Conservation (phyloP, 1,140 invertebrate species). For the Aphaenogaster rudis region DNA sequence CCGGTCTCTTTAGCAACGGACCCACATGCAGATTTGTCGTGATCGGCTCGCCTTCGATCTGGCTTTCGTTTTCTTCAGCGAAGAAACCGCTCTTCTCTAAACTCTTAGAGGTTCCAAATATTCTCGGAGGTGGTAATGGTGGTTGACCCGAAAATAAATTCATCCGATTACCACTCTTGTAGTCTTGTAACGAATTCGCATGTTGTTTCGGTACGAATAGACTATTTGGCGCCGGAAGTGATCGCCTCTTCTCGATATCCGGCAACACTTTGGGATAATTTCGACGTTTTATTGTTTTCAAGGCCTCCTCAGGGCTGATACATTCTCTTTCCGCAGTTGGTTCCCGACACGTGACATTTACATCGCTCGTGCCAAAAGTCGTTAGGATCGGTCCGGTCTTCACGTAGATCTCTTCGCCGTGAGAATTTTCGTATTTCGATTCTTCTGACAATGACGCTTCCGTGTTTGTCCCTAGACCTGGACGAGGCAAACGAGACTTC, state of each 20-base stretch:
- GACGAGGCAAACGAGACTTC: constrained; percentile 79
- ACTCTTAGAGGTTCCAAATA: constrained; percentile 79
- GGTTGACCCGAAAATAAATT: constrained; percentile 65
- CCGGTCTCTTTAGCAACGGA: constrained; percentile 78
- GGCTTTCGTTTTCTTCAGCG: constrained; percentile 76
- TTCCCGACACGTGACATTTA: constrained; percentile 91
- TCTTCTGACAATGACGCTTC: constrained; percentile 52
- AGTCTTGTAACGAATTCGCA: constrained; percentile 74
- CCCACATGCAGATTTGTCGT: constrained; percentile 84
- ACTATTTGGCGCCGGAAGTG: constrained; percentile 81
- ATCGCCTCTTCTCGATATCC: constrained; percentile 87
- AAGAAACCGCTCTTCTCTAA: constrained; percentile 72
- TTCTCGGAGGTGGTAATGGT: constrained; percentile 82
- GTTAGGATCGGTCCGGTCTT: constrained; percentile 78
- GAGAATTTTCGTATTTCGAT: constrained; percentile 13
- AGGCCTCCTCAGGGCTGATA: constrained; percentile 90
- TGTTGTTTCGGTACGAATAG: constrained; percentile 75
- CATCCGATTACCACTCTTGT: constrained; percentile 66
- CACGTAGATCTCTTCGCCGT: constrained; percentile 81
- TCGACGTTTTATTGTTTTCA: constrained; percentile 91
- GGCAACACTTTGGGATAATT: constrained; percentile 95
- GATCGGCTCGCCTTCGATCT: constrained; percentile 76
- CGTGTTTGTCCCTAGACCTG: constrained; percentile 48
- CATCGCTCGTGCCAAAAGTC: constrained; percentile 87
- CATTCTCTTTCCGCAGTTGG: constrained; percentile 77